Conservation (phyloP, 2,797 vertebrate species). For the Glyptemys insculpta region DNA sequence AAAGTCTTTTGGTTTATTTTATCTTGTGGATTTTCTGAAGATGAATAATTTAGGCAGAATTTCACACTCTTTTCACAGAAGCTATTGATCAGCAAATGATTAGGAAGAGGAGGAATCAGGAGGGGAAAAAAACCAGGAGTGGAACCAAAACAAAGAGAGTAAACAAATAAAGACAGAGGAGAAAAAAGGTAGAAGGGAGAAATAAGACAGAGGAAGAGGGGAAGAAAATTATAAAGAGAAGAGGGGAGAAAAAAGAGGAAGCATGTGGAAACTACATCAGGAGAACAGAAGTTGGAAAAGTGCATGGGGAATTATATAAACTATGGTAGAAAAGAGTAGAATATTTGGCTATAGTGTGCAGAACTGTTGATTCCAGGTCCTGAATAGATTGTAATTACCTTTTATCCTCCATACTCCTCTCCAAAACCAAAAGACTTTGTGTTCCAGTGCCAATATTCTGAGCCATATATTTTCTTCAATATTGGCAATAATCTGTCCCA, state of each 20-base stretch:
- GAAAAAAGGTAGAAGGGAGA: neutral
- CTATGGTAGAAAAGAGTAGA: neutral
- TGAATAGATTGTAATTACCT: neutral
- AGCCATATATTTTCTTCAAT: neutral
- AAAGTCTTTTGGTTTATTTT: neutral
- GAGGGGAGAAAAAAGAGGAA: neutral
- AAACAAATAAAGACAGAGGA: neutral
- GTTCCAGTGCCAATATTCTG: neutral
- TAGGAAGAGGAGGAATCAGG: neutral
- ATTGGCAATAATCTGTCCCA: neutral
- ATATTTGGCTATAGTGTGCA: neutral
- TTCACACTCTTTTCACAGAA: neutral
- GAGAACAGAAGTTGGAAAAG: neutral
- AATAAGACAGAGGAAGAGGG: neutral
- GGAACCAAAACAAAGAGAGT: neutral
- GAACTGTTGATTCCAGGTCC: neutral
- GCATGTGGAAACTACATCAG: neutral
- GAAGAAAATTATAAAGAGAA: neutral
- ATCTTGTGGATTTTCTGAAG: neutral
- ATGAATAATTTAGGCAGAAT: neutral
- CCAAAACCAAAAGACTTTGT: neutral
- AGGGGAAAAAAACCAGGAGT: neutral
- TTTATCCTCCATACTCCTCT: fast-evolving
- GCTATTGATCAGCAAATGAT: neutral
- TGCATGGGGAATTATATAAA: neutral